These are phyloP conservation scores for Poeciliopsis infans DNA, from an alignment of 2,797 vertebrate genomes.

Conservation along the genomic window DNA sequence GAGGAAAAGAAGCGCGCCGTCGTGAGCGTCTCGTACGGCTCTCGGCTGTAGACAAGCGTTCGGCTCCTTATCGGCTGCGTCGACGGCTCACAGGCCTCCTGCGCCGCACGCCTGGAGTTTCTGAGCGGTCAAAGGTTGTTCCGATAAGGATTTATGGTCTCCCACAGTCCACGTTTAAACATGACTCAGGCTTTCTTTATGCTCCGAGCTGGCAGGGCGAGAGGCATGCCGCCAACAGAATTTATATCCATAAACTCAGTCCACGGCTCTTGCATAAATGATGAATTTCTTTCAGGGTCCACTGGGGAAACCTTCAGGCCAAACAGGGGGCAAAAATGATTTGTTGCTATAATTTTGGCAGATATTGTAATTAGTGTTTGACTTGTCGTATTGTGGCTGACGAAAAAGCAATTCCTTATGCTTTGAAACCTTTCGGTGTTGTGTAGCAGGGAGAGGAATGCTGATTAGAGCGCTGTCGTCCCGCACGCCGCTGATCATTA, in stretches of 20 bases:
- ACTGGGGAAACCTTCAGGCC: constrained; percentile 32
- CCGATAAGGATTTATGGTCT: constrained; percentile 66
- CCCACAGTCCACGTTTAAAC: constrained; percentile 62
- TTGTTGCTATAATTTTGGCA: constrained; percentile 65
- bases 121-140: constrained; percentile 62
- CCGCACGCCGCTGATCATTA: constrained; percentile 55
- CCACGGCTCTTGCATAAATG: constrained; percentile 53
- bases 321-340: constrained; percentile 56
- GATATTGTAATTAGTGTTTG: constrained; percentile 78
- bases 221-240: constrained; percentile 56
- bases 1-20: background rate
- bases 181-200: constrained; percentile 65
- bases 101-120: constrained; percentile 18
- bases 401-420: constrained; percentile 51
- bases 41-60: background rate
- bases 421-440: constrained; percentile 50
- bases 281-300: constrained; percentile 54
- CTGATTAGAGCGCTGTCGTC: constrained; percentile 54
- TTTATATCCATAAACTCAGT: constrained; percentile 66
- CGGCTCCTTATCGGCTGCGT: constrained; percentile 23
- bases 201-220: constrained; percentile 39
- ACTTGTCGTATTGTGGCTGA: constrained; percentile 69
- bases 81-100: constrained; percentile 21
- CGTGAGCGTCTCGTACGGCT: background rate
- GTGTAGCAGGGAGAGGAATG: constrained; percentile 35